A percentile compares a stretch with the other conserved stretches of the same genome.
These are phyloP conservation scores for Malthinus seriepunctatus DNA, from an alignment of 2,888 invertebrate species.

Conservation along the genomic window DNA sequence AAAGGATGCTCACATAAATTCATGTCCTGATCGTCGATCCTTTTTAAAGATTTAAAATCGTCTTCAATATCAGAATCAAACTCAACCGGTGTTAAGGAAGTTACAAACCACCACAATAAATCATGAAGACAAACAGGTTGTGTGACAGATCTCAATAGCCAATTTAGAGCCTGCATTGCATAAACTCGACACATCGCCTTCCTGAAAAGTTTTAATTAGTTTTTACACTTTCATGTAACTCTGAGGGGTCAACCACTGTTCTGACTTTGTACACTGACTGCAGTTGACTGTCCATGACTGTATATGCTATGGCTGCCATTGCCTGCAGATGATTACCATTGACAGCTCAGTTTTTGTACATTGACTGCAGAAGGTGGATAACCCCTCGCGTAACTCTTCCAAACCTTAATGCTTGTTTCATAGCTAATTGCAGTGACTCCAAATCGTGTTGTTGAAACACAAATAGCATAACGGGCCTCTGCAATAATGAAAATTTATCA, in stretches of 20 bases:
- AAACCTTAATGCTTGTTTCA: constrained; percentile 83
- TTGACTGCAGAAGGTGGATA: too few species aligned
- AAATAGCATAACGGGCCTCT: constrained; percentile 86
- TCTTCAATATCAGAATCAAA: constrained; percentile 60
- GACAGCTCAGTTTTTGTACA: too few species aligned
- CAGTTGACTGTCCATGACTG: too few species aligned
- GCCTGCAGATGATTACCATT: too few species aligned
- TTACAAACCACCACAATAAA: constrained; percentile 95
- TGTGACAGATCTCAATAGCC: constrained; percentile 90
- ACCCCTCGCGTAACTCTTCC: too few species aligned
- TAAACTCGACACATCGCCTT: constrained; percentile 81
- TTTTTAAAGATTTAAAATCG: constrained; percentile 56
- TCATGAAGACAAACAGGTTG: constrained; percentile 92
- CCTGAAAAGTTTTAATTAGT: constrained; percentile 47
- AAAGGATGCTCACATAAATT: constrained; percentile 77
- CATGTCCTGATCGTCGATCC: constrained; percentile 55
- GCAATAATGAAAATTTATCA: constrained; percentile 64
- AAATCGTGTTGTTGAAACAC: constrained; percentile 85
- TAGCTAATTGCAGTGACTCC: constrained; percentile 78
- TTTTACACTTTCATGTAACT: too few species aligned
- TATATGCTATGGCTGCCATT: too few species aligned
- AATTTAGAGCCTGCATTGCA: constrained; percentile 93
- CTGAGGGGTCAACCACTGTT: too few species aligned
- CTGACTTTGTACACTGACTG: too few species aligned
- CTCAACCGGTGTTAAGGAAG: constrained; percentile 70